Base-by-base conservation (phyloP, 2,888 invertebrate genomes). In the Atethmia centrago region DNA sequence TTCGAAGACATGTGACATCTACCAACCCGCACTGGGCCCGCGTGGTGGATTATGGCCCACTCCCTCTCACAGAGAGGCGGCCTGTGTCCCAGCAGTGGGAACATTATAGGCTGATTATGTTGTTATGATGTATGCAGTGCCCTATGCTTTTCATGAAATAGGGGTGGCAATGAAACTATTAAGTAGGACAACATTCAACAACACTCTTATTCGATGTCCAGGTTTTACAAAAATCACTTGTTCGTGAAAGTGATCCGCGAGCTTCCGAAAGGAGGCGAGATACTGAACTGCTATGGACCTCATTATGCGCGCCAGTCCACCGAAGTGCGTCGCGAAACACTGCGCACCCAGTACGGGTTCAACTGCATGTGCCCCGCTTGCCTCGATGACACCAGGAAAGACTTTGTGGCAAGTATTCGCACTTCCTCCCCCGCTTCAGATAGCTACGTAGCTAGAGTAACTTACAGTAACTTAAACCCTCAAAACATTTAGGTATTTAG, bases 271-370 rank as follows among this genome's bases (percentile, higher is more conserved):
- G 98, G 98, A 8, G 97, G 97, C 19, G 98, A 99, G 95, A 97
- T 99, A 79, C 97, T 97, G 83, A 99, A 99, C 93, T 98, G 98
- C 90, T 99, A 99, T 93, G 98, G 98, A 16, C 97, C 98, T 64
- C 98, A 98, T 92, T 98, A 97, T 82, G 97, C 97, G 53, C 96
- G 97, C 73, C 97, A 97, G 95, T 90, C 96, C 1, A 95, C 95
- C 47, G 90, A 95, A 7, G 96, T 97, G 28, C 96, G 99, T 2
- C 97, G 97, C 77, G 92, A 96, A 28, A 94, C 96, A 10, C 96
- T 99, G 47, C 91, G 95, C 70, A 95, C 96, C 28, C 98, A 98
- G 88, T 99, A 99, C 93, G 97, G 97, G 91, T 99, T 99, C 93
- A 93, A 94, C 0, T 99, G 99, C 92, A 90, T 94, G 62, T 99